phyloP scores from a whole-genome alignment of 2,113 vertebrate species.

The Dipodomys ordii region DNA sequence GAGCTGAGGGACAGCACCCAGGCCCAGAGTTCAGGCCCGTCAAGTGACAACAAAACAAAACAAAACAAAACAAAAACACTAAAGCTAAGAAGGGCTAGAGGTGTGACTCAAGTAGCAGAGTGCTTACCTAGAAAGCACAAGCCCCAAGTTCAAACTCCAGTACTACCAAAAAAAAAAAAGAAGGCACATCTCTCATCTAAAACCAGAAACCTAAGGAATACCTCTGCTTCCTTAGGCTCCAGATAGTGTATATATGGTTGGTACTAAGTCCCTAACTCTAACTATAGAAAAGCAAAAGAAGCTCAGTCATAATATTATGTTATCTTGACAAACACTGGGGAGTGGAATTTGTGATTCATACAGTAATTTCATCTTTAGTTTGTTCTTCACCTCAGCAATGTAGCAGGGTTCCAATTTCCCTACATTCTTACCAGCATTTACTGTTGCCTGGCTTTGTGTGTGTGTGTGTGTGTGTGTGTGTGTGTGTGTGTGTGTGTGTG shows the following conservation, averaged over 20 bases:
- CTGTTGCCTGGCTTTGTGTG: too few relatives aligned
- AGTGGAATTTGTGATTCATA: neutral
- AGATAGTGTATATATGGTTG: neutral
- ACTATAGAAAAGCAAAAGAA: neutral
- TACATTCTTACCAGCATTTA: neutral
- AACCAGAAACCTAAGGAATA: neutral
- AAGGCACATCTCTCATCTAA: neutral
- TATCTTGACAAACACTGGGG: neutral
- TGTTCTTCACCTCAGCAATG: neutral
- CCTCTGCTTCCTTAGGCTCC: neutral
- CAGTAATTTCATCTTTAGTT: neutral
- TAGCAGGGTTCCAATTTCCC: neutral
- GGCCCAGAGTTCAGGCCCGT: too few relatives aligned
- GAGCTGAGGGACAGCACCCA: too few relatives aligned
- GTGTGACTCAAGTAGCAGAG: too few relatives aligned
- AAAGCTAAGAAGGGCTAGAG: too few relatives aligned
- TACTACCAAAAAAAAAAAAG: too few relatives aligned
- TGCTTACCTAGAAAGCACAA: too few relatives aligned
- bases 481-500: too few relatives aligned
- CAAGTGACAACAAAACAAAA: too few relatives aligned
- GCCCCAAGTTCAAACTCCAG: too few relatives aligned
- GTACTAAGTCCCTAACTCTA: neutral
- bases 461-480: too few relatives aligned
- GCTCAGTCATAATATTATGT: neutral
- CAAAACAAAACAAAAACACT: too few relatives aligned